Base-by-base conservation (phyloP, 1,140 invertebrate species). In the Hypothenemus hampei region DNA sequence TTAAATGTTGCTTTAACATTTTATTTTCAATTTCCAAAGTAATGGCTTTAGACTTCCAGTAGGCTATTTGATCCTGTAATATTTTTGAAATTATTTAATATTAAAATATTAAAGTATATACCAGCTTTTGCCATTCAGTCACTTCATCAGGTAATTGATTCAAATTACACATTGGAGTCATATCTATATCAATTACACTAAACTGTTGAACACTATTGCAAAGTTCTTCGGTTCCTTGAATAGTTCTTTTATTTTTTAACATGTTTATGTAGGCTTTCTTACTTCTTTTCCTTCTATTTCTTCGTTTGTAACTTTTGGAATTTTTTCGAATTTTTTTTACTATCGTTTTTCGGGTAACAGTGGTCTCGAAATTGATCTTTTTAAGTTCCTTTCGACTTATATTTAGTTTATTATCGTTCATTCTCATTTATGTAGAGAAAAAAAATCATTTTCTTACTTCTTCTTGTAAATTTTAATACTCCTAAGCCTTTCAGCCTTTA, bases 11-110 rank as follows among this genome's bases (percentile, higher is more conserved):
- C 36, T 77, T 77, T 6, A 86, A 62, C 44, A 81, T 63, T 45
- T 71, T 65, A 64, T 85, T 85, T 69, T 86, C 83, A 52, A 79
- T 74, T 62, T 84, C 77, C 29, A 85, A 68, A 21, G 81, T 79
- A 33, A 75, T 65, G 10, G 82, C 83, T 51, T 77, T 73, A 1
- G 83, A 79, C 69, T 78, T 83, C 84, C 84, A 86, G 71, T 80
- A 84, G 2, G 77, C 77, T 10, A 82, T 41, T 66, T 80, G 72
- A 20, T 66, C 61, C 60, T 56, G 6, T n/a, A 10, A 45, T 20
- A 35, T 21, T 21, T 23, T 11, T 11, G 3, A 43, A 23, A 3
- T 43, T 29, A 0, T 44, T 78, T 75, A 55, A 4, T 24, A 24
- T 7, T 41, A 11, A 22, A 8, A 41, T 6, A 16, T 13, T 13